Percentiles rank a stretch among this genome's conserved stretches.
These are phyloP conservation scores for Aphelocoma californica DNA, from an alignment of 2,797 vertebrate species.

Conservation along the genomic window DNA sequence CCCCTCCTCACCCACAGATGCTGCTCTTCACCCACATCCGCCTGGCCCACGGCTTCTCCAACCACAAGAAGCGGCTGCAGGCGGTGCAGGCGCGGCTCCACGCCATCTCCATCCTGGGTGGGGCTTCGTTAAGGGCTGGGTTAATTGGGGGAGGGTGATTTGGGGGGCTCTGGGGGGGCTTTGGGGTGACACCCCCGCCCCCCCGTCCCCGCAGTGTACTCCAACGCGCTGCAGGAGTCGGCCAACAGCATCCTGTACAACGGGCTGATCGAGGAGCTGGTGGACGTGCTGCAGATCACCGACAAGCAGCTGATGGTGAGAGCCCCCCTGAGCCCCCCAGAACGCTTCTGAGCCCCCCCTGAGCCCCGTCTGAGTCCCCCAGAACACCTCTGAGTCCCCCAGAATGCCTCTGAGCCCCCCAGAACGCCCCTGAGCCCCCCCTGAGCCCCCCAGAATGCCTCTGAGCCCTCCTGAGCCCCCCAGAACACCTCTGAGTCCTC, in stretches of 20 bases:
- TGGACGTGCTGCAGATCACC: conserved; percentile 95
- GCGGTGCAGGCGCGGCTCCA: conserved; percentile 94
- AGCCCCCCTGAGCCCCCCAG: too few species aligned
- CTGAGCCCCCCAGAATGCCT: too few species aligned
- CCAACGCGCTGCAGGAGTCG: conserved; percentile 96
- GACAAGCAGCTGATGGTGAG: conserved; percentile 98
- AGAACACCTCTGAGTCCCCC: too few species aligned
- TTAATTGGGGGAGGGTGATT: not conserved
- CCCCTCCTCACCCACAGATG: conserved; percentile 74
- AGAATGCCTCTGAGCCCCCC: too few species aligned
- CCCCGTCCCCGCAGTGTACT: conserved; percentile 83
- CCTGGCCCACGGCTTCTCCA: conserved; percentile 95
- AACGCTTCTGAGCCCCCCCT: too few species aligned
- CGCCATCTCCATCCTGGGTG: conserved; percentile 96
- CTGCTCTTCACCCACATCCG: conserved; percentile 97
- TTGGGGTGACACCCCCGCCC: not conserved
- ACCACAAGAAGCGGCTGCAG: conserved; percentile 95
- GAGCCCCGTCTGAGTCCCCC: too few species aligned
- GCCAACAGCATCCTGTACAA: conserved; percentile 97
- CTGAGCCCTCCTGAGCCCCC: too few species aligned
- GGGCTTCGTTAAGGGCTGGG: fast-evolving
- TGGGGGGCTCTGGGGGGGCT: too few species aligned
- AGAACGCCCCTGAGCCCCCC: not conserved
- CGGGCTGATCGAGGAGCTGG: conserved; percentile 95
- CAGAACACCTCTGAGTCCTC: too few species aligned